A percentile compares a stretch with the other conserved stretches of the same genome.
Conservation (phyloP, 2,888 invertebrate genomes). For the Eupithecia abbreviata region DNA sequence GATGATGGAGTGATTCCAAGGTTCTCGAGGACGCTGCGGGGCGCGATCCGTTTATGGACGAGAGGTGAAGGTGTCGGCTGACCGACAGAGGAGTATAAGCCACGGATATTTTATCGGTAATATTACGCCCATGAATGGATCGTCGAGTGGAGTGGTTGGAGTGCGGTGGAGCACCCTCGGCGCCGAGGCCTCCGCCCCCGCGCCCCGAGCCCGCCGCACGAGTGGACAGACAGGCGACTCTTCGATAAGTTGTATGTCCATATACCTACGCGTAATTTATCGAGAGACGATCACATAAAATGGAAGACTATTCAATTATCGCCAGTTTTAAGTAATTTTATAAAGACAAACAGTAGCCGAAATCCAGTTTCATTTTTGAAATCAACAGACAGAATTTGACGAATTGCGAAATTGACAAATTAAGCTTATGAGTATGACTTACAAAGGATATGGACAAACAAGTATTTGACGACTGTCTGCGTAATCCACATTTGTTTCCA, state of each 20-base stretch:
- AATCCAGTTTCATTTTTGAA: not conserved
- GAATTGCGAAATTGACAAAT: too few relatives aligned
- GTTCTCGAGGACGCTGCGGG: not conserved
- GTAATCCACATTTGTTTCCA: too few relatives aligned
- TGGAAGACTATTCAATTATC: not conserved
- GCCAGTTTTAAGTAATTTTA: not conserved
- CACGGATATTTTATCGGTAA: constrained; percentile 28
- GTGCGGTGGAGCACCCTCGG: constrained; percentile 20
- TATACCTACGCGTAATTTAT: too few relatives aligned
- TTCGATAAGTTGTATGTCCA: too few relatives aligned
- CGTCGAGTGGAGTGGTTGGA: constrained; percentile 21
- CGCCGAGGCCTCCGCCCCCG: constrained; percentile 14
- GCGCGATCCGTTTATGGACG: not conserved
- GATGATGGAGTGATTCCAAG: not conserved
- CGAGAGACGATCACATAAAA: too few relatives aligned
- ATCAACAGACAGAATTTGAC: too few relatives aligned
- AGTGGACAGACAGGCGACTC: not conserved
- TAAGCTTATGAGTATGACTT: too few relatives aligned
- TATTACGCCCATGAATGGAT: constrained; percentile 29
- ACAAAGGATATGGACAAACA: too few relatives aligned
- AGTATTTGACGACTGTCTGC: too few relatives aligned
- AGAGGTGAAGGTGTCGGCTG: not conserved
- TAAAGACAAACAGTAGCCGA: not conserved
- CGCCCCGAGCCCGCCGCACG: not conserved
- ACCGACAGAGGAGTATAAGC: not conserved